phyloP scores from a whole-genome alignment of 2,888 invertebrate species.

The Poecilobothrus nobilitatus region DNA sequence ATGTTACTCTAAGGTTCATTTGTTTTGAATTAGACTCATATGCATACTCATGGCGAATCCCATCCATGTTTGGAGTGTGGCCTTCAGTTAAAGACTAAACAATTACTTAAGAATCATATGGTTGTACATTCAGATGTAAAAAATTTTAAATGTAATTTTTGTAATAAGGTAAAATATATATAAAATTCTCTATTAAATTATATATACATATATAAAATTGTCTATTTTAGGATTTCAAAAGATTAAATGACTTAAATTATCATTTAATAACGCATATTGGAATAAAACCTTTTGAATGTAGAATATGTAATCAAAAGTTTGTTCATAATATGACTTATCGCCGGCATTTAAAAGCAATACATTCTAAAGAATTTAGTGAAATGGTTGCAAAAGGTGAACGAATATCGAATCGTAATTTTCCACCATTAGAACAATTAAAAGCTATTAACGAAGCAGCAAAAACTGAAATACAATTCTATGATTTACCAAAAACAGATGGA shows the following conservation, averaged over 20 bases:
- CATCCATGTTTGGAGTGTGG: constrained; percentile 44
- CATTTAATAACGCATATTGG: constrained; percentile 43
- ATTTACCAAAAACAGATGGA: neutral
- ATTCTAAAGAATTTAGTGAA: constrained; percentile 40
- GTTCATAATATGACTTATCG: constrained; percentile 43
- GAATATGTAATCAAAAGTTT: constrained; percentile 41
- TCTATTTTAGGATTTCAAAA: constrained; percentile 32
- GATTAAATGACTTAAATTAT: constrained; percentile 40
- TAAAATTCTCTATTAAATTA: too few species aligned
- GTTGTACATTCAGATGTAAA: constrained; percentile 39
- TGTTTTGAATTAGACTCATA: constrained; percentile 34
- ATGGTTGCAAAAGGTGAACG: constrained; percentile 31
- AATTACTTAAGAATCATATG: constrained; percentile 46
- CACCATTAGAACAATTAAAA: too few species aligned
- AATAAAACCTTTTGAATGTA: constrained; percentile 41
- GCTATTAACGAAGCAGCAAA: too few species aligned
- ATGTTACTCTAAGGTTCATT: neutral
- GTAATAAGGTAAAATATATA: constrained; percentile 26
- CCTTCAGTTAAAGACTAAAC: constrained; percentile 41
- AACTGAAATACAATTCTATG: neutral
- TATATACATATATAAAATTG: too few species aligned
- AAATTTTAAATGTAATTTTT: constrained; percentile 39
- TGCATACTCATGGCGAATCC: constrained; percentile 43
- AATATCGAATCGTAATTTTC: too few species aligned
- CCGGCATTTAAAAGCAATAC: constrained; percentile 41